A percentile compares a stretch with the other conserved stretches of the same genome.
These are phyloP conservation scores for Fragum sueziense DNA, from an alignment of 2,888 invertebrate species.

Conservation along the genomic window DNA sequence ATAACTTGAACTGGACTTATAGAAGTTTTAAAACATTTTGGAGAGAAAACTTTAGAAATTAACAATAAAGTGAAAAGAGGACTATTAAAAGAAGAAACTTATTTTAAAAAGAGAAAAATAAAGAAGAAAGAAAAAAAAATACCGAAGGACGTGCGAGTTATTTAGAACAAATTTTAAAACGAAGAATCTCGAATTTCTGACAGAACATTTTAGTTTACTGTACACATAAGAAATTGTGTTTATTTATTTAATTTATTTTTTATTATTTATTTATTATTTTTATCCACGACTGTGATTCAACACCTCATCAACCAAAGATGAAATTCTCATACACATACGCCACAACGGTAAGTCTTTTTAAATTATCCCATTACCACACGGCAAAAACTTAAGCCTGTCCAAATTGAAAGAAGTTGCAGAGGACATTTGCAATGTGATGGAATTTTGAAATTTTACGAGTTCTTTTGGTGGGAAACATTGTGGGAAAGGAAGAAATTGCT, in stretches of 20 bases:
- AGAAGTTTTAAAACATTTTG: neutral
- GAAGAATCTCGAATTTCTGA: too few relatives aligned
- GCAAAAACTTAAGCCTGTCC: too few relatives aligned
- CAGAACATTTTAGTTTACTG: too few relatives aligned
- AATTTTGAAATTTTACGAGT: too few relatives aligned
- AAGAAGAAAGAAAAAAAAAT: neutral
- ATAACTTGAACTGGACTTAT: neutral
- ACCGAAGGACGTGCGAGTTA: too few relatives aligned
- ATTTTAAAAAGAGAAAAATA: neutral
- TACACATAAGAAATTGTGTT: neutral
- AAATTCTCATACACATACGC: neutral
- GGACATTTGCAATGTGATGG: too few relatives aligned
- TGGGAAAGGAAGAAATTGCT: too few relatives aligned
- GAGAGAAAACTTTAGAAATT: neutral
- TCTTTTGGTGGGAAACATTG: too few relatives aligned
- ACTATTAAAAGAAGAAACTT: neutral
- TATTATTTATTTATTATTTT: neutral
- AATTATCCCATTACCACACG: too few relatives aligned
- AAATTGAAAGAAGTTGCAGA: too few relatives aligned
- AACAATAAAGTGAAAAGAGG: neutral
- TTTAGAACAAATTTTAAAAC: too few relatives aligned
- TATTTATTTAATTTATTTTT: neutral
- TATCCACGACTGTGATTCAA: neutral
- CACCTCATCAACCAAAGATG: neutral
- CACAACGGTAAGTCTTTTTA: neutral